These are phyloP conservation scores for Ichneumoninae sp. DNA, from an alignment of 2,888 invertebrate genomes.

Conservation along the genomic window DNA sequence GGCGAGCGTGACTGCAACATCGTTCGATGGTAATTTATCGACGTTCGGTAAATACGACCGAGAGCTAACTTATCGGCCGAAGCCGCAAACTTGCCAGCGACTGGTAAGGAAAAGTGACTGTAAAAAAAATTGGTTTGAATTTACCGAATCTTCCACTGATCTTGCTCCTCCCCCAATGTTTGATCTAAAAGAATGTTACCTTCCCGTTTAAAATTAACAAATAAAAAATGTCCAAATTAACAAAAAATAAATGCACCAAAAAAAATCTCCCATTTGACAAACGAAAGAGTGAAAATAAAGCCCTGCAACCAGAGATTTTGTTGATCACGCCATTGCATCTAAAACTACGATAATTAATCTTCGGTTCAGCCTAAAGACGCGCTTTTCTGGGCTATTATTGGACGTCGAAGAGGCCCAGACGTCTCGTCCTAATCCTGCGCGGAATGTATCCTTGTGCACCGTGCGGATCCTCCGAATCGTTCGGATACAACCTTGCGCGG, in stretches of 20 bases:
- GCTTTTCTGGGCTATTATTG: neutral
- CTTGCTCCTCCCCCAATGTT: too few relatives aligned
- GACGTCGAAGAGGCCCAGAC: neutral
- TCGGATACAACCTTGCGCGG: constrained; percentile 46
- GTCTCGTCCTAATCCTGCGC: constrained; percentile 39
- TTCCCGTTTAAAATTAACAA: too few relatives aligned
- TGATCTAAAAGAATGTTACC: too few relatives aligned
- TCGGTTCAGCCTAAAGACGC: neutral
- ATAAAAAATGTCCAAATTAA: too few relatives aligned
- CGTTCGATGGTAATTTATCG: neutral
- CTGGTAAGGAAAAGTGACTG: neutral
- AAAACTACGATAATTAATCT: neutral
- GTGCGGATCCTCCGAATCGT: constrained; percentile 23
- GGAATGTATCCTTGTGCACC: constrained; percentile 51
- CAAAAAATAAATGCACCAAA: neutral
- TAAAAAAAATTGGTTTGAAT: too few relatives aligned
- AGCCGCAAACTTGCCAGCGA: neutral
- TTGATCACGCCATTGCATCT: neutral
- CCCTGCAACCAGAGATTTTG: neutral
- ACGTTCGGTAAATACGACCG: neutral
- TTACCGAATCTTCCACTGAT: too few relatives aligned
- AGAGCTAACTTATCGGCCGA: neutral
- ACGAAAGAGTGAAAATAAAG: neutral
- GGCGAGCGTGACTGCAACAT: neutral
- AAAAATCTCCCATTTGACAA: neutral